Evolutionary conservation across 2,797 vertebrate genomes (phyloP), one percentile per base, ranked within the genome.

Genomic region (Macroramphosus scolopax): DNA sequence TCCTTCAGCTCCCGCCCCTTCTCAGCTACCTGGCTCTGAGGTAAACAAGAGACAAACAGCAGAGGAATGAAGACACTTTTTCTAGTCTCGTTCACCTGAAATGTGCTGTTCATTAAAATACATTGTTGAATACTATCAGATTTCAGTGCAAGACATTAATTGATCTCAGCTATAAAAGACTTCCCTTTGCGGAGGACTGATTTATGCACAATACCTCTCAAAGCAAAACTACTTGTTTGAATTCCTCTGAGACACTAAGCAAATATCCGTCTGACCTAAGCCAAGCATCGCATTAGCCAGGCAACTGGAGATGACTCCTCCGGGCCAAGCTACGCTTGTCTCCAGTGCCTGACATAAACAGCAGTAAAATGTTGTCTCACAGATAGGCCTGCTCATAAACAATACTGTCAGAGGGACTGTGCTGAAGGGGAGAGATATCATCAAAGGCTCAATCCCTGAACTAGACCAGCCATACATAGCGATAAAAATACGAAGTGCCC

Each of bases 1-100:
- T 92, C 92, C 74, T 90, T 94, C 87, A 97, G 89, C 81, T 91
- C 91, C 36, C 93, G 89, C 31, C 95, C 94, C 62, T 95, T 98
- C 84, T 96, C 92, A 3, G 92, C 91, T 63, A 95, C 86, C 52
- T 95, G 95, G 83, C 95, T 89, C 96, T 98, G 59, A 25, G 73
- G 2, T 39, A 58, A 39, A 66, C 15, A 66, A 24, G 65, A 22
- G 25, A 70, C 25, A 67, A 57, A 37, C 35, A 38, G 45, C 7
- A 52, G 3, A 46, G 9, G n/a, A 32, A 44, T 45, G 8, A 60
- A 20, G 16, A 34, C 4, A 10, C 37, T 11, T 22, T 32, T 45
- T 48, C 13, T 51, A 33, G 35, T 31, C 15, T 58, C 37, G 20
- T 42, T 40, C 15, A 40, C 41, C 22, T n/a, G n/a, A 77, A 18